A percentile compares a stretch with the other conserved stretches of the same genome.
These are phyloP conservation scores for Neodiprion lecontei DNA, from an alignment of 1,140 invertebrate genomes.

Conservation along the genomic window DNA sequence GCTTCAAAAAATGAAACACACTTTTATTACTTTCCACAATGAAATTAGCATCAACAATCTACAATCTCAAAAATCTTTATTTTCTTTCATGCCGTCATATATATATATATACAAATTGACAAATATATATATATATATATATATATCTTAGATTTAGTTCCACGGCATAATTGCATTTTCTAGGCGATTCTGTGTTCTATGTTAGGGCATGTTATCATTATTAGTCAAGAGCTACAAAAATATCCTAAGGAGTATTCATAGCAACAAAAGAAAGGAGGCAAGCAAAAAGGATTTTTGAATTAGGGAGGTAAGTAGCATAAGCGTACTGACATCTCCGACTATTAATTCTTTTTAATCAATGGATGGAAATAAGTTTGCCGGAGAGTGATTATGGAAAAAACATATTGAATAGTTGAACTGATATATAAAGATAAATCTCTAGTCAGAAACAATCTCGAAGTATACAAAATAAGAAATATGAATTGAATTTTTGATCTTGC, in stretches of 20 bases:
- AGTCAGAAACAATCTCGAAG: neutral
- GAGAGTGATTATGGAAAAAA: too few relatives aligned
- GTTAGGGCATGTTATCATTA: neutral
- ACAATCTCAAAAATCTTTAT: too few relatives aligned
- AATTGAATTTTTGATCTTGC: neutral
- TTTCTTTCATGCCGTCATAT: too few relatives aligned
- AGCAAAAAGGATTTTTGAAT: slow-evolving; percentile 10
- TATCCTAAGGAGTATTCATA: neutral
- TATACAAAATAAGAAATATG: slow-evolving; percentile 11
- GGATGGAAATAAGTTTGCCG: too few relatives aligned
- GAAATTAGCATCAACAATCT: neutral
- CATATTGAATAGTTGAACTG: too few relatives aligned
- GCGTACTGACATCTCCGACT: slow-evolving; percentile 19
- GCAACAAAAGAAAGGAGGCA: slow-evolving; percentile 13
- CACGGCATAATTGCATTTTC: neutral
- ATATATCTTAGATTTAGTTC: neutral
- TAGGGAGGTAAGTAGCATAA: slow-evolving; percentile 8
- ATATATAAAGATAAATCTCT: neutral
- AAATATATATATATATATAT: too few relatives aligned
- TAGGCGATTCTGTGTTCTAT: neutral
- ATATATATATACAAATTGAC: too few relatives aligned
- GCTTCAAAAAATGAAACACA: neutral
- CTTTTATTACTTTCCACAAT: neutral
- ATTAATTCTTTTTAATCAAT: neutral
- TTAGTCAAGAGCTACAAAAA: neutral